Evolutionary conservation across 2,888 invertebrate species (phyloP).

Genomic region (Prosapia bicincta): DNA sequence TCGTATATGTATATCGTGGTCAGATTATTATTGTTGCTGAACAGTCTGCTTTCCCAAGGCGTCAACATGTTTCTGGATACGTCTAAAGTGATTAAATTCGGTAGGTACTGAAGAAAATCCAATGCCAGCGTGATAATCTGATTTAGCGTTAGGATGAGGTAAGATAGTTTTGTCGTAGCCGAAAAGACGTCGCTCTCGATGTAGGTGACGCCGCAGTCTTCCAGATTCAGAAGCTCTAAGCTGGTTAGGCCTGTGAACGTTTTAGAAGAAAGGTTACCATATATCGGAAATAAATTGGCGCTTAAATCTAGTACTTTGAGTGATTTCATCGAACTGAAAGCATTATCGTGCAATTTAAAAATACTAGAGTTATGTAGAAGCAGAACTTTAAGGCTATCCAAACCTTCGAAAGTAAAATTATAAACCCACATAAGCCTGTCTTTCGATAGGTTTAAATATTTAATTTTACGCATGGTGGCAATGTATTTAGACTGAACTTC

Average conservation of each 20-base stretch:
- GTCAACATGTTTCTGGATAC: not conserved
- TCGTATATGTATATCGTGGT: not conserved
- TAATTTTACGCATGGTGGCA: not conserved
- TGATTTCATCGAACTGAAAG: not conserved
- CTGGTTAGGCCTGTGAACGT: not conserved
- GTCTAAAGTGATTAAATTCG: not conserved
- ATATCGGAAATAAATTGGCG: not conserved
- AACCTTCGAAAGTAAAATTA: not conserved
- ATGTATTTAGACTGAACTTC: not conserved
- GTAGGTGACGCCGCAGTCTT: not conserved
- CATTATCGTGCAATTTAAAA: not conserved
- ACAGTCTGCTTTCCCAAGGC: not conserved
- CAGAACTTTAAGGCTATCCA: not conserved
- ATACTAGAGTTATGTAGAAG: not conserved
- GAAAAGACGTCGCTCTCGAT: not conserved
- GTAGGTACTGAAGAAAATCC: not conserved
- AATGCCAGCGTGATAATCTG: not conserved
- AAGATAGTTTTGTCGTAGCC: not conserved
- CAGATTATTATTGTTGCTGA: not conserved
- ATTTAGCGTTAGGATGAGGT: not conserved
- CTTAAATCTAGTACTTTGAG: not conserved
- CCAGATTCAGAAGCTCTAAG: not conserved
- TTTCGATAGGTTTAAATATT: not conserved
- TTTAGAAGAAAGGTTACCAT: not conserved
- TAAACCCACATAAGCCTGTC: not conserved